Percentiles rank a stretch among this genome's conserved stretches.
phyloP scores from a whole-genome alignment of 2,888 invertebrate genomes.

The Chrysina gloriosa region DNA sequence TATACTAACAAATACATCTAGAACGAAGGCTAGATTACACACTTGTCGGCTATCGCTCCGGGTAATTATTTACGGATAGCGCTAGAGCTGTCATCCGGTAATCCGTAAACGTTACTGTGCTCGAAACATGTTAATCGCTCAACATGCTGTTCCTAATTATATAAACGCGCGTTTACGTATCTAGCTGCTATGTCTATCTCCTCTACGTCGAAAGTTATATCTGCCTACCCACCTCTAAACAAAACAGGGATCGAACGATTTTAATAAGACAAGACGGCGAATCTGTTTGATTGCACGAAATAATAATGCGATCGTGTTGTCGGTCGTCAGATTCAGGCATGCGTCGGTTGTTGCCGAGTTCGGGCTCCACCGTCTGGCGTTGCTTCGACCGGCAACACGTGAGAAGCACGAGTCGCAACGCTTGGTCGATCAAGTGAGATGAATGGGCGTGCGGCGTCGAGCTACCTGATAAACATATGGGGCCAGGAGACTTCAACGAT shows the following conservation, averaged over 20 bases:
- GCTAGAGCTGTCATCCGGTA: constrained; percentile 15
- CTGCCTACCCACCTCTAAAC: too few relatives aligned
- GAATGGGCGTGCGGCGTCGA: constrained; percentile 24
- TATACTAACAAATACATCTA: neutral
- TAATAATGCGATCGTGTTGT: too few relatives aligned
- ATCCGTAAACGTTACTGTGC: constrained; percentile 4
- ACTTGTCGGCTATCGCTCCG: neutral
- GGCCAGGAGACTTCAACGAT: neutral
- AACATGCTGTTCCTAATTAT: neutral
- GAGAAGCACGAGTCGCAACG: constrained; percentile 31
- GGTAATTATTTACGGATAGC: constrained; percentile 12
- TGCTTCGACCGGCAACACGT: constrained; percentile 20
- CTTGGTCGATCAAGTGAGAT: constrained; percentile 32
- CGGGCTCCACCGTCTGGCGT: constrained; percentile 11
- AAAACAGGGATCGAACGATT: too few relatives aligned
- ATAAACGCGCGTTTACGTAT: neutral
- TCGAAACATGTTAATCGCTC: constrained; percentile 5
- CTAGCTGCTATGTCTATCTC: neutral
- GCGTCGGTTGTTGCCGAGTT: too few relatives aligned
- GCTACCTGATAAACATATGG: constrained; percentile 34
- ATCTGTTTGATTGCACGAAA: neutral
- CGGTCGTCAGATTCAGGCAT: neutral
- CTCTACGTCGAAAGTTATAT: neutral
- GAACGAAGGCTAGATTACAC: neutral
- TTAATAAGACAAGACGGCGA: neutral